Evolutionary conservation across 2,113 vertebrate genomes (phyloP).

Genomic region (Stegostoma tigrinum): DNA sequence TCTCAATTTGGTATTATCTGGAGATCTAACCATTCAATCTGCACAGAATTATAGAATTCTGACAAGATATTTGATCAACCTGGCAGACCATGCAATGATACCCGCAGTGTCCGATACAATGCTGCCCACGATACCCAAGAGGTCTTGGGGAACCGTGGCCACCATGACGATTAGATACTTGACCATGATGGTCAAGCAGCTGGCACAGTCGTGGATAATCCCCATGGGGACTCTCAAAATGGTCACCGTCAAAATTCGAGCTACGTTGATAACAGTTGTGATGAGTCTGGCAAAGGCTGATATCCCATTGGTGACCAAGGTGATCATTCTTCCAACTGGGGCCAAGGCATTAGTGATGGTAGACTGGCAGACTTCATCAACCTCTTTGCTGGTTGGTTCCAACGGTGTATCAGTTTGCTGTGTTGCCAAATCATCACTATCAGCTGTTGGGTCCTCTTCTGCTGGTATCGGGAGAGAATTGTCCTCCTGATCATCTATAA

Average conservation of each 20-base stretch:
- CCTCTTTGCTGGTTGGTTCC: not conserved
- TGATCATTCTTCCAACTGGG: not conserved
- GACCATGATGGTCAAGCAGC: not conserved
- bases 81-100: not conserved
- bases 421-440: not conserved
- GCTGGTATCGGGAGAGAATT: not conserved
- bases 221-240: not conserved
- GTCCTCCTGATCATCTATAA: not conserved
- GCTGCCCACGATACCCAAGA: not conserved
- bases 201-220: not conserved
- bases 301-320: not conserved
- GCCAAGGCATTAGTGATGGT: not conserved
- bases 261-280: not conserved
- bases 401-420: not conserved
- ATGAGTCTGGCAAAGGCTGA: not conserved
- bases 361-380: not conserved
- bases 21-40: not conserved
- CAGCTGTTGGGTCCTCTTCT: not conserved
- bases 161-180: not conserved
- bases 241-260: not conserved
- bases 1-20: not conserved
- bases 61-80: not conserved
- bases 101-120: not conserved
- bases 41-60: constrained; percentile 2
- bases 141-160: not conserved